These are phyloP conservation scores for Bombus waltoni DNA, from an alignment of 1,140 invertebrate genomes.

Conservation along the genomic window DNA sequence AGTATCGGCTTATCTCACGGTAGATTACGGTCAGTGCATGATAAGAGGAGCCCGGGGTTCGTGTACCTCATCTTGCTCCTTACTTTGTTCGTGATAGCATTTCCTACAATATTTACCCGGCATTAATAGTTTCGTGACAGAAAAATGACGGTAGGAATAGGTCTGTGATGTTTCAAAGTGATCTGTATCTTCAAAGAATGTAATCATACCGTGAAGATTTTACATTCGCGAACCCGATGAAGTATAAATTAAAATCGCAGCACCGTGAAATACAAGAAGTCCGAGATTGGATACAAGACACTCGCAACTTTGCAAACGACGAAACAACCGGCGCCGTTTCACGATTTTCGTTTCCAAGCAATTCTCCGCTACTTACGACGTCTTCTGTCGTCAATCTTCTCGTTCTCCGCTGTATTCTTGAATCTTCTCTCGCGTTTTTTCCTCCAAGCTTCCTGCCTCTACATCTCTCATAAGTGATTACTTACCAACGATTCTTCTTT, in stretches of 20 bases:
- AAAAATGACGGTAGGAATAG: neutral
- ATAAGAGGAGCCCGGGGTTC: slow-evolving; percentile 10
- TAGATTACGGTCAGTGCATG: slow-evolving; percentile 51
- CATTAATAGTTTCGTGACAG: neutral
- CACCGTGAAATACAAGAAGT: neutral
- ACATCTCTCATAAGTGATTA: neutral
- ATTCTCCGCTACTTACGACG: neutral
- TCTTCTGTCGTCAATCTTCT: neutral
- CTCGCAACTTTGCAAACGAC: neutral
- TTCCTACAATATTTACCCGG: neutral
- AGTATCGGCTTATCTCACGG: slow-evolving; percentile 34
- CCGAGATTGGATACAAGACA: neutral
- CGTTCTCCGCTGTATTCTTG: neutral
- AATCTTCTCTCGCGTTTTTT: neutral
- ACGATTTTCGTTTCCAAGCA: neutral
- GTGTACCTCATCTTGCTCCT: neutral
- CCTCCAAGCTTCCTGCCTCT: neutral
- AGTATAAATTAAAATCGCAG: neutral
- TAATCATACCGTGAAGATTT: neutral
- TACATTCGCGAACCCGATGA: too few relatives aligned
- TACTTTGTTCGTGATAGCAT: neutral
- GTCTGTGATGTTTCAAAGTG: neutral
- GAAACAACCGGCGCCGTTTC: neutral
- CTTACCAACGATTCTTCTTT: too few relatives aligned
- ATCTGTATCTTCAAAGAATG: neutral